Evolutionary conservation across 2,888 invertebrate species (phyloP).

Genomic region (Onthophagus sagittarius): DNA sequence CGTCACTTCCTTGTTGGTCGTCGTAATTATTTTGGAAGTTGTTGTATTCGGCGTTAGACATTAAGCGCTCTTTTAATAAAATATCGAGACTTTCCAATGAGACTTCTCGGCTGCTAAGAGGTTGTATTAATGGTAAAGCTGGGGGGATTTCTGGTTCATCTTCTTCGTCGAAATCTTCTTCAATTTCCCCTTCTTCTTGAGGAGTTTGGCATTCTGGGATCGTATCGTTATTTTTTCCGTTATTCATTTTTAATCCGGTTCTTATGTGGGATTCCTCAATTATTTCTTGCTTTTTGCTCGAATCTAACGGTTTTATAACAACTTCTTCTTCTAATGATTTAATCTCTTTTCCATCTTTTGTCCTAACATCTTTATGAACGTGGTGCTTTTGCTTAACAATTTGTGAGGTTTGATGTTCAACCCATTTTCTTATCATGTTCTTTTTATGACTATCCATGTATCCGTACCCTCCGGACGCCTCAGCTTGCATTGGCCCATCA

Average conservation of each 20-base stretch:
- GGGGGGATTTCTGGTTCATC: conserved; percentile 78
- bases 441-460: conserved; percentile 92
- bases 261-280: conserved; percentile 60
- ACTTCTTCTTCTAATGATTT: conserved; percentile 59
- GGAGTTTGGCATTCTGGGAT: conserved; percentile 44
- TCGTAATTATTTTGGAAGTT: conserved; percentile 47
- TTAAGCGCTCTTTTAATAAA: conserved; percentile 67
- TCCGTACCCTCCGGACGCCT: conserved; percentile 64
- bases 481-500: conserved; percentile 83
- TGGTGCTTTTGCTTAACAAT: conserved; percentile 26
- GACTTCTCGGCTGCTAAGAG: conserved; percentile 75
- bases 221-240: conserved; percentile 32
- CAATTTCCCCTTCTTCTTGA: conserved; percentile 49
- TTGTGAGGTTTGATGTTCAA: conserved; percentile 84
- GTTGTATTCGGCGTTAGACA: conserved; percentile 47
- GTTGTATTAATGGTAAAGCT: conserved; percentile 73
- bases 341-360: conserved; percentile 53
- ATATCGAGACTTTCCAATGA: conserved; percentile 79
- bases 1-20: conserved; percentile 51
- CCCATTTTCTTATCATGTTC: conserved; percentile 91
- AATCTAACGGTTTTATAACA: conserved; percentile 50
- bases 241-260: conserved; percentile 55
- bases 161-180: conserved; percentile 73
- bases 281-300: conserved; percentile 52
- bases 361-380: conserved; percentile 25